phyloP scores from a whole-genome alignment of 2,797 vertebrate genomes.

The Epinephelus malabaricus region DNA sequence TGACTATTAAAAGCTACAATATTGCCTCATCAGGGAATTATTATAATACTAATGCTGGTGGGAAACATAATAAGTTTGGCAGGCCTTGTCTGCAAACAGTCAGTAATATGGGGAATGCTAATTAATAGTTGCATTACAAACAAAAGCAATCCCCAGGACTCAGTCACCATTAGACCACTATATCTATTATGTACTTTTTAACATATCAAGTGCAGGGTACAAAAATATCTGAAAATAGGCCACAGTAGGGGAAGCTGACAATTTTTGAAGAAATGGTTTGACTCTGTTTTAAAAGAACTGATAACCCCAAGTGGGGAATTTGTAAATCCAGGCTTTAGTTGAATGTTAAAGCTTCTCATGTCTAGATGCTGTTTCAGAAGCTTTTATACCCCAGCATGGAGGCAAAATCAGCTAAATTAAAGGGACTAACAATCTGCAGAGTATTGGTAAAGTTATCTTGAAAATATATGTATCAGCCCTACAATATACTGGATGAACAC shows the following conservation, averaged over 20 bases:
- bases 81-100: conserved; percentile 71
- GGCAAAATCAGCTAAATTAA: neutral
- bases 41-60: conserved; percentile 82
- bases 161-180: conserved; percentile 54
- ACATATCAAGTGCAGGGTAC: conserved; percentile 30
- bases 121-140: conserved; percentile 77
- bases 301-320: neutral
- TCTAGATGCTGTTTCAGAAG: neutral
- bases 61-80: conserved; percentile 74
- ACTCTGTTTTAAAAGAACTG: neutral
- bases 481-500: neutral
- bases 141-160: conserved; percentile 64
- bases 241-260: conserved; percentile 7
- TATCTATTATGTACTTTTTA: conserved; percentile 54
- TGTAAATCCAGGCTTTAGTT: neutral
- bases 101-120: conserved; percentile 67
- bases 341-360: neutral
- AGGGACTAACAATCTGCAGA: neutral
- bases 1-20: conserved; percentile 91
- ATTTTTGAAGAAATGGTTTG: neutral
- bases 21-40: conserved; percentile 90
- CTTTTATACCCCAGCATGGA: neutral
- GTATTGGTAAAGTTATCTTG: neutral
- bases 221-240: conserved; percentile 18
- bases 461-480: neutral